A percentile compares a stretch with the other conserved stretches of the same genome.
Conservation (phyloP, 1,140 invertebrate species). For the Drosophila chauvacae region DNA sequence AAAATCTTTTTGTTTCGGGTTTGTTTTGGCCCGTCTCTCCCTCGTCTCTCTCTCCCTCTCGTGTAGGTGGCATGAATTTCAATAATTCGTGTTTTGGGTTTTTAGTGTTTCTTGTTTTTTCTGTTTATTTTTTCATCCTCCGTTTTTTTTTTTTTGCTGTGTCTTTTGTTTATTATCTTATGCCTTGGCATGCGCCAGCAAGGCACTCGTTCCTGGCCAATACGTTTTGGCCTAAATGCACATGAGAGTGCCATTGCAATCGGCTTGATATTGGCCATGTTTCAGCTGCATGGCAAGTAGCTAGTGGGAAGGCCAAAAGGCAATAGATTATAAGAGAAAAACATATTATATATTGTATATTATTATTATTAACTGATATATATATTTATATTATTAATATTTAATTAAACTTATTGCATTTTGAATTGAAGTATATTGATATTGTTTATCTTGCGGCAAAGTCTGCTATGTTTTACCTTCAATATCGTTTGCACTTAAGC, state of each 20-base stretch:
- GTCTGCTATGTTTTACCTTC: neutral
- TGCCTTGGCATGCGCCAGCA: constrained; percentile 21
- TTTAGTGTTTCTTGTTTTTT: constrained; percentile 5
- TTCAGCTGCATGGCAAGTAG: neutral
- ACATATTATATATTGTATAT: neutral
- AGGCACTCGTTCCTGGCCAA: constrained; percentile 6
- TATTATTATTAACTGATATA: no score
- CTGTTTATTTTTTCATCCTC: neutral
- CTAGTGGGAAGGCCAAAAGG: constrained; percentile 1
- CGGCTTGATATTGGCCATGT: constrained; percentile 16
- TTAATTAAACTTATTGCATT: neutral
- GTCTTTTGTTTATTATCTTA: constrained; percentile 12
- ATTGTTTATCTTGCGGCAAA: no score
- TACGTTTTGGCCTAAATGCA: constrained; percentile 13
- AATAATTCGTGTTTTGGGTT: constrained; percentile 44
- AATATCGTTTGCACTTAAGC: neutral
- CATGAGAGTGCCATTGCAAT: constrained; percentile 14
- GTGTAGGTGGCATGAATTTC: constrained; percentile 56
- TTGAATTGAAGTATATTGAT: neutral
- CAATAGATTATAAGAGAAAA: neutral
- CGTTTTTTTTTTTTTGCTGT: neutral
- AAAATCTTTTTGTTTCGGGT: constrained; percentile 17
- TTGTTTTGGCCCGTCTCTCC: constrained; percentile 16
- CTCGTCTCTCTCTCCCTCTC: neutral
- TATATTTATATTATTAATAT: neutral